phyloP scores from a whole-genome alignment of 1,140 invertebrate species.

The Aplysia californica region DNA sequence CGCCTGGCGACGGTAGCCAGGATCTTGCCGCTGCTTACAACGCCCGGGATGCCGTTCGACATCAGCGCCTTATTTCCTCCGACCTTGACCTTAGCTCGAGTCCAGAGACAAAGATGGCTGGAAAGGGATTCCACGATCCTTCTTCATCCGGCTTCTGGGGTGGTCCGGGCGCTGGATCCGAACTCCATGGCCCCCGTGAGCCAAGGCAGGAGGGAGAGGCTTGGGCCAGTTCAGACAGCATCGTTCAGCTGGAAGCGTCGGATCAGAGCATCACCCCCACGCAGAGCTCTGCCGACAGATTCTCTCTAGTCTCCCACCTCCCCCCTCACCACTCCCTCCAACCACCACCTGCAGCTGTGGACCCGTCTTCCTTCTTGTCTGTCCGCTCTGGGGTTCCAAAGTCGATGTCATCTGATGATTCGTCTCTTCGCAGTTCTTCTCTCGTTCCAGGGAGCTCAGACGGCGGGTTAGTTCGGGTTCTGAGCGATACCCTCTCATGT shows the following conservation, averaged over 20 bases:
- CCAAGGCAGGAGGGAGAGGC: not conserved
- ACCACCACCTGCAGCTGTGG: too few relatives aligned
- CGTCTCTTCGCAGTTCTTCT: too few relatives aligned
- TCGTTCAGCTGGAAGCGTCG: not conserved
- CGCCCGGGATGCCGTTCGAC: not conserved
- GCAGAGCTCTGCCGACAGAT: too few relatives aligned
- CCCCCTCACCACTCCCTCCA: too few relatives aligned
- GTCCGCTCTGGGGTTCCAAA: too few relatives aligned
- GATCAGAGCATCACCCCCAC: not conserved
- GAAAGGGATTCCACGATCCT: not conserved
- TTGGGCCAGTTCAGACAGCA: not conserved
- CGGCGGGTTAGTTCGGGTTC: too few relatives aligned
- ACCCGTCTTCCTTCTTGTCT: too few relatives aligned
- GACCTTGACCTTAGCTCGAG: conserved; percentile 10
- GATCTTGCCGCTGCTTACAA: not conserved
- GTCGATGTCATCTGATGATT: too few relatives aligned
- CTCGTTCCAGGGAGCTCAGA: too few relatives aligned
- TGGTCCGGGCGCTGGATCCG: not conserved
- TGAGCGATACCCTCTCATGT: too few relatives aligned
- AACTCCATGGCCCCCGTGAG: not conserved
- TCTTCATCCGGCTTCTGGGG: not conserved
- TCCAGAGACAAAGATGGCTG: not conserved
- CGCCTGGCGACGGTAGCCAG: not conserved
- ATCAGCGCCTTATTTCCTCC: not conserved
- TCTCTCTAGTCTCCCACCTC: too few relatives aligned